Conservation (phyloP, 2,888 invertebrate genomes). For the Drosophila paracracens region DNA sequence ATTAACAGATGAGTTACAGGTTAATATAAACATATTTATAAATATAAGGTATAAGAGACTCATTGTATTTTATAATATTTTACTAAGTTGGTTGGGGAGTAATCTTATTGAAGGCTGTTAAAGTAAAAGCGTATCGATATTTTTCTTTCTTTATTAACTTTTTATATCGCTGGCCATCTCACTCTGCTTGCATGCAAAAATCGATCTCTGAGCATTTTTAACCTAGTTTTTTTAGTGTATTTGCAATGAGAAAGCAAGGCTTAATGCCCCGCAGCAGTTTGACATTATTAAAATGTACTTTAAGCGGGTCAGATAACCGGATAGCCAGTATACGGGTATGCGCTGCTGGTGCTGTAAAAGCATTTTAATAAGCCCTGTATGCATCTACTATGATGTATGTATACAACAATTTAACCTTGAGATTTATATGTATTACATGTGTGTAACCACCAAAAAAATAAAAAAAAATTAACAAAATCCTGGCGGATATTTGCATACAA, state of each 20-base stretch:
- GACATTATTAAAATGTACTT: conserved; percentile 64
- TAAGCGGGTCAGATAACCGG: conserved; percentile 54
- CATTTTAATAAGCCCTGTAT: conserved; percentile 55
- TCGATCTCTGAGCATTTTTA: conserved; percentile 37
- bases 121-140: background rate
- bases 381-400: conserved; percentile 62
- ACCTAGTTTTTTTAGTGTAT: background rate
- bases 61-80: background rate
- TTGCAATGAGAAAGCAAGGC: conserved; percentile 43
- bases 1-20: conserved; percentile 27
- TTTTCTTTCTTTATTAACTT: background rate
- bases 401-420: conserved; percentile 73
- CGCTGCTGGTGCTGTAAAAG: conserved; percentile 24
- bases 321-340: conserved; percentile 14
- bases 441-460: background rate
- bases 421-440: conserved; percentile 57
- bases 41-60: background rate
- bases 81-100: background rate
- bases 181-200: conserved; percentile 13
- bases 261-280: conserved; percentile 57
- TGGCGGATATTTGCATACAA: conserved; percentile 49
- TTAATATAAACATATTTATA: background rate
- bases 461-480: conserved; percentile 19
- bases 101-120: background rate
- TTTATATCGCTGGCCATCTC: conserved; percentile 8